Evolutionary conservation across 2,888 invertebrate genomes (phyloP), one percentile per base, ranked within the genome.

Genomic region (Dichetophora obliterata): DNA sequence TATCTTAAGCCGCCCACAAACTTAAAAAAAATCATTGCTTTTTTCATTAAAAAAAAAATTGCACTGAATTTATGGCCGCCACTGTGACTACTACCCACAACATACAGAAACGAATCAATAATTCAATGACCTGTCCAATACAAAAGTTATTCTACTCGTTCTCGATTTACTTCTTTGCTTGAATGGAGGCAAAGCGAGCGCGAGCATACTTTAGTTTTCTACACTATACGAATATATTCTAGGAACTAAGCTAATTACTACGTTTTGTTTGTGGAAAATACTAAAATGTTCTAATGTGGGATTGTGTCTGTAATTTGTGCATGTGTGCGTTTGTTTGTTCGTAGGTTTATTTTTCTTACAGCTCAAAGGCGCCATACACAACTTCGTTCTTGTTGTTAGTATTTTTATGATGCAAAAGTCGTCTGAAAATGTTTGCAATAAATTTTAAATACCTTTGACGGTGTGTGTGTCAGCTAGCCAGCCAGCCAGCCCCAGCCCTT

Each of bases 111-210:
- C 11, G 43, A 27, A 73, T 73, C 73, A 73, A 73, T 73, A 63
- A 63, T 73, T 73, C 73, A 73, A 73, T 73, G 73, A 73, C 73
- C 73, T 73, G 73, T 43, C 61, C 50, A 37, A 59, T 54, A 43
- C 6, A 19, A 34, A 59, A 52, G 31, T 5, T 27, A 22, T 59
- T 59, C 27, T 6, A 59, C 27, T 24, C 24, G 43, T 11, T 43
- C 43, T 43, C 43, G 11, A 14, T 14, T 2, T 43, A 43, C 43
- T 43, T 43, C 11, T 14, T 43, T 11, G 43, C 6, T 43, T 6
- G 43, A 43, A 43, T 43, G 43, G 57, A 14, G 57, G 9, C 57
- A 59, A 19, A 27, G 57, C 57, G 0, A 27, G 24, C 57, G 27
- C 24, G 24, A 22, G 22, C 57, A 59, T 22, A 22, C 24, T 14